phyloP scores from a whole-genome alignment of 1,140 invertebrate species.

The Ips nitidus region DNA sequence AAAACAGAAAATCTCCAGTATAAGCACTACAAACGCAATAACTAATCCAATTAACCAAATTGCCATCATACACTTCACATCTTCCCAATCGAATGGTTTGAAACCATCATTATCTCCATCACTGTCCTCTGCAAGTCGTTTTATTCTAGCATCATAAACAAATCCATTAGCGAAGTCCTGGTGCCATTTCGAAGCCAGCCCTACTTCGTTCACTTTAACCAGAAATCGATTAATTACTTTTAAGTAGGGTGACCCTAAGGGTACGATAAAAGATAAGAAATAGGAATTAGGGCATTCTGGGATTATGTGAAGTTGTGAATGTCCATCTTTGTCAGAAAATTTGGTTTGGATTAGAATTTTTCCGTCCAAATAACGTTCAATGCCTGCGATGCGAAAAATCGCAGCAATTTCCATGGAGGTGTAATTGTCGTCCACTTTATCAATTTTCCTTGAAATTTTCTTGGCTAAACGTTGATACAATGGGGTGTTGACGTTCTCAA shows the following conservation, averaged over 20 bases:
- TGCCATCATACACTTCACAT: conserved; percentile 6
- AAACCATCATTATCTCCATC: background rate
- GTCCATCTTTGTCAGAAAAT: conserved; percentile 16
- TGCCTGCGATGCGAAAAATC: conserved; percentile 1
- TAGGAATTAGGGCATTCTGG: conserved; percentile 36
- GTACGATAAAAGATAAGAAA: conserved; percentile 41
- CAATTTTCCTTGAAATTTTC: background rate
- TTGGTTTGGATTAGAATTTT: conserved; percentile 16
- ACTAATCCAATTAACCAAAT: conserved; percentile 8
- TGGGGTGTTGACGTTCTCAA: background rate
- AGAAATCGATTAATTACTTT: conserved; percentile 15
- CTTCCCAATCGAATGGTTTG: conserved; percentile 25
- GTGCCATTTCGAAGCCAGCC: conserved; percentile 21
- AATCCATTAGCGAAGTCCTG: conserved; percentile 11
- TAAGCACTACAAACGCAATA: conserved; percentile 10
- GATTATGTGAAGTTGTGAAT: conserved; percentile 40
- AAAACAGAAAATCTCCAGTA: background rate
- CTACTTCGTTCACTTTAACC: conserved; percentile 5
- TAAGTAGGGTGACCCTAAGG: conserved; percentile 40
- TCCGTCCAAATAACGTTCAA: conserved; percentile 17
- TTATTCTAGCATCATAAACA: conserved; percentile 3
- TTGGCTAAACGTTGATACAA: conserved; percentile 17
- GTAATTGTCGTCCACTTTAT: conserved; percentile 3
- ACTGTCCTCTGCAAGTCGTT: background rate
- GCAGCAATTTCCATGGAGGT: conserved; percentile 15